phyloP scores from a whole-genome alignment of 2,113 vertebrate species.

The Paradoxurus hermaphroditus region DNA sequence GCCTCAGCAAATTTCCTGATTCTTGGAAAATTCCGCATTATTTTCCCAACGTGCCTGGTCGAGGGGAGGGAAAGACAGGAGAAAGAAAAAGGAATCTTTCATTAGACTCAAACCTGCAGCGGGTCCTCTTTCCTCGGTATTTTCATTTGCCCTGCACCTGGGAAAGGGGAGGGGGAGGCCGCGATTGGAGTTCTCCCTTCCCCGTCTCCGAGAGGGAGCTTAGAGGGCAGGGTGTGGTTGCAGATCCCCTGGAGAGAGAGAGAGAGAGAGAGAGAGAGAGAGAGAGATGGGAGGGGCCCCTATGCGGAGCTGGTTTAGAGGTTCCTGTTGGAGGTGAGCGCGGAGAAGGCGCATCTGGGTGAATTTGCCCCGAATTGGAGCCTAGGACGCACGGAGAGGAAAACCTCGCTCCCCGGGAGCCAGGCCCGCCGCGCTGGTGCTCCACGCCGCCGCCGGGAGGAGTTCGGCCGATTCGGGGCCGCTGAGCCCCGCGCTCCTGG shows the following conservation, averaged over 20 bases:
- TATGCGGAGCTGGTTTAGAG: background rate
- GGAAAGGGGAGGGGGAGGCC: background rate
- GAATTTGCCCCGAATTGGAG: background rate
- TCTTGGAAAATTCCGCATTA: background rate
- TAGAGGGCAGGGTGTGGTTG: background rate
- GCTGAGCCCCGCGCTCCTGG: background rate
- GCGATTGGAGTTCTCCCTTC: background rate
- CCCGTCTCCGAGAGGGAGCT: too few species aligned
- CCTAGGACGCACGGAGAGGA: background rate
- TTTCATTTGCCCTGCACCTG: background rate
- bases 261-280: too few species aligned
- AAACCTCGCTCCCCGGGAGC: background rate
- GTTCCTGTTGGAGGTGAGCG: background rate
- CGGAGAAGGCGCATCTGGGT: rapidly evolving
- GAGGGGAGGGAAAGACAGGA: background rate
- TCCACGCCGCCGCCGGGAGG: background rate
- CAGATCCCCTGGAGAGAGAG: too few species aligned
- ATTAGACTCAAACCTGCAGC: background rate
- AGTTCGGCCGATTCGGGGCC: background rate
- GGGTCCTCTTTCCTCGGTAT: background rate
- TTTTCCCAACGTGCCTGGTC: background rate
- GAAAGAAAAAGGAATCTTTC: background rate
- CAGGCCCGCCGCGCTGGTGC: background rate
- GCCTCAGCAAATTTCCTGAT: background rate
- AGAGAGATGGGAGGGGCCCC: background rate